These are phyloP conservation scores for Monochamus saltuarius DNA, from an alignment of 1,140 invertebrate species.

Conservation along the genomic window DNA sequence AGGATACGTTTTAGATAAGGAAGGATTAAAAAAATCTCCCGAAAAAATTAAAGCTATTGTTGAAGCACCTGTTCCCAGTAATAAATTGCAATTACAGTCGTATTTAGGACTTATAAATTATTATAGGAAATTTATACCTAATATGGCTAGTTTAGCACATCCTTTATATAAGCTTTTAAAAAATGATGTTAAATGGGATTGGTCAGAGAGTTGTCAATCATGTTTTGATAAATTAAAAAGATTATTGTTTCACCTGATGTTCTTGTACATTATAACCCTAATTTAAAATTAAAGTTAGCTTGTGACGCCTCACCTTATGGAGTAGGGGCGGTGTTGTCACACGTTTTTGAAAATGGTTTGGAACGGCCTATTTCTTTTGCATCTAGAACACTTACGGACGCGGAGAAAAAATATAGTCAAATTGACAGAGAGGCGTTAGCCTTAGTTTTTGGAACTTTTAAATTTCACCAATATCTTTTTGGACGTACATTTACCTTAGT, in stretches of 20 bases:
- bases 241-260: constrained; percentile 36
- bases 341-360: constrained; percentile 37
- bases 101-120: constrained; percentile 49
- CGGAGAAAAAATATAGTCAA: constrained; percentile 55
- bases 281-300: constrained; percentile 9
- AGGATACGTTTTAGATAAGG: constrained; percentile 33
- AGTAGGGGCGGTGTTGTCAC: constrained; percentile 37
- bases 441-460: constrained; percentile 56
- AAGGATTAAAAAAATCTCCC: constrained; percentile 36
- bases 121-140: constrained; percentile 42
- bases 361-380: constrained; percentile 53
- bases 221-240: constrained; percentile 40
- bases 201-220: constrained; percentile 31
- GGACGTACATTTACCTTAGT: constrained; percentile 54
- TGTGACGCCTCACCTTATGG: constrained; percentile 37
- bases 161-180: constrained; percentile 43
- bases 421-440: constrained; percentile 59
- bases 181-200: constrained; percentile 49
- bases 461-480: constrained; percentile 57
- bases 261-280: constrained; percentile 36
- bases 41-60: constrained; percentile 35
- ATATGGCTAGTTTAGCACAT: constrained; percentile 15
- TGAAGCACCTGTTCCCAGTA: constrained; percentile 8
- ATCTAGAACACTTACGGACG: constrained; percentile 50
- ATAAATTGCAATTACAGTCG: constrained; percentile 20